Evolutionary conservation across 2,888 invertebrate genomes (phyloP), one percentile per base, ranked within the genome.

Genomic region (Apamea anceps): DNA sequence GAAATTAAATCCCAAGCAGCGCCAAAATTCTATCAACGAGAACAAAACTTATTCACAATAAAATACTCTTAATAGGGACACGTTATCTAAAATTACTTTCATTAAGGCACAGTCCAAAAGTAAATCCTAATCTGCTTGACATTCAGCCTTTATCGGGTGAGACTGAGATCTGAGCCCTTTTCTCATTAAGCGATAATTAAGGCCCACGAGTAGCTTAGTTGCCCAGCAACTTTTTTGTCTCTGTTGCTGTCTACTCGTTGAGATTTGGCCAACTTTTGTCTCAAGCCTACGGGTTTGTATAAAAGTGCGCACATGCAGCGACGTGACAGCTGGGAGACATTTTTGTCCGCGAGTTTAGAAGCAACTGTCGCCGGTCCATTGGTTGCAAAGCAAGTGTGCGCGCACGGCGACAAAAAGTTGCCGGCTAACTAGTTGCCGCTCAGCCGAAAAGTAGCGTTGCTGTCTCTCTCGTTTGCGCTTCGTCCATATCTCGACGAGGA

Each of bases 31-130:
- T 81, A 76, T 72, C 63, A 85, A 83, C 62, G 25, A 70, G 70
- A 70, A 67, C 51, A 63, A 62, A 84, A 80, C 62, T 76, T 72
- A 86, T 75, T 79, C 60, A 75, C 79, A 82, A 72, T 86, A 75
- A 86, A 85, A 79, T 67, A 79, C 75, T 45, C 68, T 63, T 79
- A 79, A 79, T 79, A 75, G 74, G 67, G 82, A 67, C 78, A 72
- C 75, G 86, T 85, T 85, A 85, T 57, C 68, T 82, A 79, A 79
- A 85, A 86, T 85, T 82, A 63, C 84, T 86, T 86, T 85, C 79
- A 83, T 83, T 84, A 79, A 72, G 25, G 28, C 71, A 48, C 45
- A 70, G 82, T 85, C 83, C 83, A 45, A 79, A 79, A 75, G 72
- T 72, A 75, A 86, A 79, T 86, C 79, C 75, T 75, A 85, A 85